Evolutionary conservation across 2,113 vertebrate genomes (phyloP), one percentile per base, ranked within the genome.

Genomic region (Saguinus imperator): DNA sequence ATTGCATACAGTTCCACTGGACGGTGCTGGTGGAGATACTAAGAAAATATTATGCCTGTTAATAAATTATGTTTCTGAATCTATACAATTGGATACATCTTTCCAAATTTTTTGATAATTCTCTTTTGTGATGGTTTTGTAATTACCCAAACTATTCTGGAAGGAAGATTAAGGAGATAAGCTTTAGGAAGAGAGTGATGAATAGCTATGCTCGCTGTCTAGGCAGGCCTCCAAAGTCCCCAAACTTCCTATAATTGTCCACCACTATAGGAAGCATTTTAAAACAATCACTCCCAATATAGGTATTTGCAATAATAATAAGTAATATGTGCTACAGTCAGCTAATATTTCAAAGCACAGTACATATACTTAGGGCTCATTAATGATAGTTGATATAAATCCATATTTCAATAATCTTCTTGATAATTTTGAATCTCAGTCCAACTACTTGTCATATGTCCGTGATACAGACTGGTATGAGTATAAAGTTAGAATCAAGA

Each of bases 321-420:
- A 90, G 55, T 64, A 27, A 16, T 43, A 86, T 45, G n/a, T 70
- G 3, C 68, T 89, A 50, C 21, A 64, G 11, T 55, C 61, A 85
- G 37, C 27, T 80, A 94, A 57, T 66, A 88, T 68, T 79, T 72
- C 84, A 91, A 97, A 91, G 8, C 27, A 45, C 9, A 58, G 64
- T 68, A 11, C 37, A 50, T 27, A 50, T 21, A 92, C 6, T 91
- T 79, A 84, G 77, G 23, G 8, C 32, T 94, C 57, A 57, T 66
- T 94, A 73, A 58, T 25, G 27, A 66, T 16, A 57, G 73, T 11
- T 64, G 10, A 35, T 85, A n/a, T 18, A 90, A 89, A 87, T 45
- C 52, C 58, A 93, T 12, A 89, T 89, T 81, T 94, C 29, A 76
- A 87, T 52, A 89, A 89, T 57, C 52, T 87, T 87, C 48, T 20